Conservation (phyloP, 2,888 invertebrate species). For the Zygaena filipendulae region DNA sequence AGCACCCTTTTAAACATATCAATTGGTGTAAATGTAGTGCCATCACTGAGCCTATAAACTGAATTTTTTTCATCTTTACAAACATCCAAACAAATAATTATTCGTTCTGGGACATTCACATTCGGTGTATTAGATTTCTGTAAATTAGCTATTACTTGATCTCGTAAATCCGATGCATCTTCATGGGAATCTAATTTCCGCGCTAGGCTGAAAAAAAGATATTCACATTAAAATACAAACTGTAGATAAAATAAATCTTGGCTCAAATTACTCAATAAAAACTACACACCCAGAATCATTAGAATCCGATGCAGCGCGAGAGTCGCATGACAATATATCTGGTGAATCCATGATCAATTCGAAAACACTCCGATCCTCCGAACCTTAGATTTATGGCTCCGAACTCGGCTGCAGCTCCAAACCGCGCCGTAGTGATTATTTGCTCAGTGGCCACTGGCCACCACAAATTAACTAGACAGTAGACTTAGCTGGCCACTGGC, state of each 20-base stretch:
- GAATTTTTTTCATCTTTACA: conserved; percentile 67
- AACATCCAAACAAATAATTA: conserved; percentile 72
- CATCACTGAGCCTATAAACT: conserved; percentile 59
- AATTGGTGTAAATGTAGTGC: conserved; percentile 64
- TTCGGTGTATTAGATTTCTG: conserved; percentile 56
- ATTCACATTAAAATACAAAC: too few relatives aligned
- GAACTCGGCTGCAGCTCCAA: too few relatives aligned
- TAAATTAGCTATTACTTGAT: conserved; percentile 48
- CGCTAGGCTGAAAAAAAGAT: too few relatives aligned
- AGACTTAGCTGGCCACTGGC: too few relatives aligned
- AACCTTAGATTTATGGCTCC: too few relatives aligned
- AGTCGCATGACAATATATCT: conserved; percentile 25
- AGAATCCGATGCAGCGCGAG: conserved; percentile 22
- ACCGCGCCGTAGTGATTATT: too few relatives aligned
- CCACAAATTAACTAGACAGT: too few relatives aligned
- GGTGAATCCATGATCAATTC: conserved; percentile 38
- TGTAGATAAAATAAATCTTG: background rate
- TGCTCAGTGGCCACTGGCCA: too few relatives aligned
- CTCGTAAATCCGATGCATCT: conserved; percentile 28
- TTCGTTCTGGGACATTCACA: conserved; percentile 70
- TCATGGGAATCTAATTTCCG: conserved; percentile 13
- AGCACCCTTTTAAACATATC: conserved; percentile 72
- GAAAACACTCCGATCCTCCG: too few relatives aligned
- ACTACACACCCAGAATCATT: conserved; percentile 22
- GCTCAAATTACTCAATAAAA: too few relatives aligned